Conservation (phyloP, 2,888 invertebrate genomes). For the Agonopterix alstromeriana region DNA sequence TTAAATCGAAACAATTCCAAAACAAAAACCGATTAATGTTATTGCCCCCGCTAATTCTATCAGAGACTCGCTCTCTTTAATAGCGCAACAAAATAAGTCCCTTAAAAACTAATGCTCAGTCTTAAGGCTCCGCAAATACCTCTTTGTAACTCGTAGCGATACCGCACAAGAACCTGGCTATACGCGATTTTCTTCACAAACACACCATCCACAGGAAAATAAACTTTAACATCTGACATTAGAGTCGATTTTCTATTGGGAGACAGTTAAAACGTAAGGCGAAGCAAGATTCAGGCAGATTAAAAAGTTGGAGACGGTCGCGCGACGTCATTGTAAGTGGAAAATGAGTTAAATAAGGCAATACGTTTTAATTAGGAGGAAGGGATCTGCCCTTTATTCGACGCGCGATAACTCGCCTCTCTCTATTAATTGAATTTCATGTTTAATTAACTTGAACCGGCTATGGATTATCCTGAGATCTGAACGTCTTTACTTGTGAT, state of each 20-base stretch:
- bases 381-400: constrained; percentile 71
- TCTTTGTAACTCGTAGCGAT: constrained; percentile 66
- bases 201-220: constrained; percentile 12
- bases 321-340: constrained; percentile 73
- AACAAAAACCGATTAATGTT: constrained; percentile 59
- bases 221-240: constrained; percentile 8
- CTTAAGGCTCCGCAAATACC: constrained; percentile 74
- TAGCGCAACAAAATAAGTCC: constrained; percentile 72
- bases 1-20: not conserved
- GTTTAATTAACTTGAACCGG: constrained; percentile 71
- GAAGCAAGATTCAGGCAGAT: constrained; percentile 59
- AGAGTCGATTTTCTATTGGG: constrained; percentile 12
- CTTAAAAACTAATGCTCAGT: constrained; percentile 75
- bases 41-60: constrained; percentile 70
- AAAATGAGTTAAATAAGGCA: constrained; percentile 77
- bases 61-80: constrained; percentile 63
- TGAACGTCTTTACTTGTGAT: no score
- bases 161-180: constrained; percentile 49
- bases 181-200: constrained; percentile 41
- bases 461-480: constrained; percentile 52
- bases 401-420: constrained; percentile 67
- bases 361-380: constrained; percentile 76
- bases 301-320: constrained; percentile 74
- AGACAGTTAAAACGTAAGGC: constrained; percentile 35
- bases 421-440: constrained; percentile 76